Evolutionary conservation across 2,113 vertebrate species (phyloP).

Genomic region (Eurypyga helias): DNA sequence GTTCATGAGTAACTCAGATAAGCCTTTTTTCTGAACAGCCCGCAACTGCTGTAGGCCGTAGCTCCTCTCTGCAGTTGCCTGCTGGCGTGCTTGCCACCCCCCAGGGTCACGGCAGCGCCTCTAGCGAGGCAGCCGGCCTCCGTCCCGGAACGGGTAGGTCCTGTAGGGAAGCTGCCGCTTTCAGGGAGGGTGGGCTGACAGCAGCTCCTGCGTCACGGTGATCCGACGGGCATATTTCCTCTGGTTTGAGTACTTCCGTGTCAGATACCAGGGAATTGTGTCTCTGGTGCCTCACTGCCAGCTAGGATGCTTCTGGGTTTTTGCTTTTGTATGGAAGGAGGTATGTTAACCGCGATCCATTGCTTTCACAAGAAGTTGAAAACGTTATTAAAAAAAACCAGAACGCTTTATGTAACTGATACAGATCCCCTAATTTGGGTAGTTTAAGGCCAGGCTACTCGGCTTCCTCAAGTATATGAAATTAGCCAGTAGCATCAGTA

Average conservation of each 20-base stretch:
- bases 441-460: neutral
- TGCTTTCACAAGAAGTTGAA: neutral
- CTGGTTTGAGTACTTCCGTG: neutral
- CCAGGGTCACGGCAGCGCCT: neutral
- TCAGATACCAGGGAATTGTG: neutral
- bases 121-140: neutral
- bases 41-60: constrained; percentile 16
- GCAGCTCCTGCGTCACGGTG: neutral
- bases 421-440: neutral
- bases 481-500: neutral
- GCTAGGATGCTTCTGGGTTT: neutral
- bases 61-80: neutral
- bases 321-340: neutral
- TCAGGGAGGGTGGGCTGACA: neutral
- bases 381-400: neutral
- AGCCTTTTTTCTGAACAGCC: constrained; percentile 35
- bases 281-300: neutral
- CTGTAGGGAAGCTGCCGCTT: neutral
- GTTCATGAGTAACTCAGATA: constrained; percentile 41
- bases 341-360: neutral
- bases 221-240: neutral
- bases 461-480: neutral
- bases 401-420: neutral
- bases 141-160: neutral
- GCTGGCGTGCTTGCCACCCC: neutral